phyloP scores from a whole-genome alignment of 2,113 vertebrate genomes.

The Oostethus manadensis region DNA sequence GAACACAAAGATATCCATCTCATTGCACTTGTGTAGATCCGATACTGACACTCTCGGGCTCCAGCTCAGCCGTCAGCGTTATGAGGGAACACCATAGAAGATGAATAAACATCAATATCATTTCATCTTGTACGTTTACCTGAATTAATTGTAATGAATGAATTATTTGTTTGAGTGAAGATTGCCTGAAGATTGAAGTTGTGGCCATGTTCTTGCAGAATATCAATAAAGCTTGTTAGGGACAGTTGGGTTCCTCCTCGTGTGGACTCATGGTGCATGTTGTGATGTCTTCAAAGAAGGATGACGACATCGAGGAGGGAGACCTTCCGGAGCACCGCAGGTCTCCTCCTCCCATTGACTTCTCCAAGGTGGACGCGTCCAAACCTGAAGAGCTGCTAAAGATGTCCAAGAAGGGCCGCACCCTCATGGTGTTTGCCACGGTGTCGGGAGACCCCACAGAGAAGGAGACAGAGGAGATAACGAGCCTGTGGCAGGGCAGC shows the following conservation, averaged over 20 bases:
- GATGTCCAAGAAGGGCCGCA: slow-evolving; percentile 93
- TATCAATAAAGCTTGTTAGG: too few species aligned
- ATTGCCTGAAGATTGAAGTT: too few species aligned
- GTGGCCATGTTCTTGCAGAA: not conserved
- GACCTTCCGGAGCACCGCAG: slow-evolving; percentile 93
- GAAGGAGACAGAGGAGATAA: slow-evolving; percentile 93
- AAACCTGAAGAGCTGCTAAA: slow-evolving; percentile 90
- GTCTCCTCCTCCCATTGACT: slow-evolving; percentile 84
- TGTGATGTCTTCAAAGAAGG: slow-evolving; percentile 69
- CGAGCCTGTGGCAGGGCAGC: slow-evolving; percentile 92
- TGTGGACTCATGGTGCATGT: not conserved
- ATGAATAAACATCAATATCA: too few species aligned
- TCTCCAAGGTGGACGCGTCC: slow-evolving; percentile 84
- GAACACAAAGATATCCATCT: too few species aligned
- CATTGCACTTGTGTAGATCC: too few species aligned
- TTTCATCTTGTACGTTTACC: too few species aligned
- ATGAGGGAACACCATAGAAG: too few species aligned
- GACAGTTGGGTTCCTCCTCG: not conserved
- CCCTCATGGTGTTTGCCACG: slow-evolving; percentile 92
- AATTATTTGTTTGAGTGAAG: too few species aligned
- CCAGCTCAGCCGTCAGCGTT: too few species aligned
- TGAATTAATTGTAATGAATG: too few species aligned
- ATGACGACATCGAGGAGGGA: slow-evolving; percentile 95
- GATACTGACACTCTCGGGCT: too few species aligned
- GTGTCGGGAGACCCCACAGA: slow-evolving; percentile 87